Percentiles rank a stretch among this genome's conserved stretches.
Conservation (phyloP, 1,140 invertebrate genomes). For the Macrobrachium nipponense region DNA sequence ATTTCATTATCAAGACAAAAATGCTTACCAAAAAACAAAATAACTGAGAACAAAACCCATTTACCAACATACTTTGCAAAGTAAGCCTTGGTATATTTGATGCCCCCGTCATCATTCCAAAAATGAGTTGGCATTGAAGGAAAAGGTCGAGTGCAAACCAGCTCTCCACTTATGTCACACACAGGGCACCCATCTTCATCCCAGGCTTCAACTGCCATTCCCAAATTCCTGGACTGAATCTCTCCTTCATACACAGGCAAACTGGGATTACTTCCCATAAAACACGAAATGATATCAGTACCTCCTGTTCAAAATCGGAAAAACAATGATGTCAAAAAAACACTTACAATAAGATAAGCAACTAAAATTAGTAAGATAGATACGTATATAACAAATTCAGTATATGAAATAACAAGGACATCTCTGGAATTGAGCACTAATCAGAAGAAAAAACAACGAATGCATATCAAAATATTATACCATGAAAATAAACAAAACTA, state of each 20-base stretch:
- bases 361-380: too few species aligned
- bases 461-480: too few species aligned
- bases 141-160: conserved; percentile 74
- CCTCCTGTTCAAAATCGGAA: conserved; percentile 69
- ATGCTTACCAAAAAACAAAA: not conserved
- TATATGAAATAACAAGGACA: too few species aligned
- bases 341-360: too few species aligned
- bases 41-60: not conserved
- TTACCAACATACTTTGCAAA: conserved; percentile 68
- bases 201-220: conserved; percentile 70
- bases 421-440: too few species aligned
- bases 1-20: too few species aligned
- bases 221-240: conserved; percentile 72
- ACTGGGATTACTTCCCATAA: conserved; percentile 73
- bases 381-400: too few species aligned
- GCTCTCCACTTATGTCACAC: conserved; percentile 72
- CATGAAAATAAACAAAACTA: too few species aligned
- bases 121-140: conserved; percentile 75
- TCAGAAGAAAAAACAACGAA: too few species aligned
- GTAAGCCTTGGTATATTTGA: conserved; percentile 74
- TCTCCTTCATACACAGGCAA: conserved; percentile 74
- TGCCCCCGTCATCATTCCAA: conserved; percentile 72
- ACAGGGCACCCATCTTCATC: conserved; percentile 70
- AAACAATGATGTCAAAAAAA: conserved; percentile 9
- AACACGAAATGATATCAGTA: conserved; percentile 75